Evolutionary conservation across 2,113 vertebrate genomes (phyloP), one percentile per base, ranked within the genome.

Genomic region (Salvelinus sp.): DNA sequence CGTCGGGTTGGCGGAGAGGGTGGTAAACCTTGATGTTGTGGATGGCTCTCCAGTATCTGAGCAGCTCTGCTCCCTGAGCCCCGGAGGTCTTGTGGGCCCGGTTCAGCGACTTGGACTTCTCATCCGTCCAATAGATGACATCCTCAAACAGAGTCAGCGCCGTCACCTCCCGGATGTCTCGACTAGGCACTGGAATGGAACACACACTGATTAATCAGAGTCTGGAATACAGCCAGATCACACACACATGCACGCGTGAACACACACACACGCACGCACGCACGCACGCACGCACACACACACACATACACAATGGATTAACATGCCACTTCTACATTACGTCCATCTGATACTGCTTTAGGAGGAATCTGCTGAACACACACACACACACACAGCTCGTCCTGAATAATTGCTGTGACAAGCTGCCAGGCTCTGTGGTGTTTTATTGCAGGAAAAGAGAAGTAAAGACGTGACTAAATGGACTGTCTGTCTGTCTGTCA

Each of bases 91-190:
- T 99, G 93, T 98, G 97, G 79, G 94, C 97, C 79, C 98, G 96
- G 77, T 92, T 96, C 33, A 99, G 94, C 4, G 98, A 98, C 87
- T 98, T 99, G 87, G 96, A 97, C 95, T 99, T 98, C 76, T 96
- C 97, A 0, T 99, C 97, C 44, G 96, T 98, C 98, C 97, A 99
- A 86, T 99, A 99, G 88, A 99, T 90, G 91, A 96, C 97, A 92
- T 99, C 97, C 89, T 99, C 98, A 90, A 99, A 99, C 91, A 99
- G 83, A 3, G 97, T 96, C 87, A 99, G 93, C 2, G 96, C 96
- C 91, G 98, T 97, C 87, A 99, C 97, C 70, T 95, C 95, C 77
- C 95, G 95, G 91, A 98, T 95, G 88, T 97, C 66, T 68, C n/a
- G 16, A 38, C 18, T 14, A 38, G 66, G 66, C 27, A 68, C 66